These are phyloP conservation scores for Carterocephalus palaemon DNA, from an alignment of 2,888 invertebrate genomes.

Conservation along the genomic window DNA sequence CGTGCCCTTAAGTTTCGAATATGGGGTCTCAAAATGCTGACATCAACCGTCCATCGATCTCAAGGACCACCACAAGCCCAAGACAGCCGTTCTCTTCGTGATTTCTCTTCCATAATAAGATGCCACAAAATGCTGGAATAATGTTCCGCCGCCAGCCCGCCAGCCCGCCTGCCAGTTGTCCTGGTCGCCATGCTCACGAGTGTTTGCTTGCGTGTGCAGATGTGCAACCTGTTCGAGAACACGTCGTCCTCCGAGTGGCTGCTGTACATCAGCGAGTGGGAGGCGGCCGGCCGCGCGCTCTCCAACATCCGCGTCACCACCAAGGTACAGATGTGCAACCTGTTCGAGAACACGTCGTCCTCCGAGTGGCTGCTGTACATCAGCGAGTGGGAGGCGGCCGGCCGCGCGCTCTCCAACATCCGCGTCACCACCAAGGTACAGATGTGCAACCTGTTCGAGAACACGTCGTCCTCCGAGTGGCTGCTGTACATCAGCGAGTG, in stretches of 20 bases:
- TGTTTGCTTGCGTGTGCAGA: slow-evolving; percentile 82
- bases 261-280: slow-evolving; percentile 96
- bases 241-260: slow-evolving; percentile 94
- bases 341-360: slow-evolving; percentile 92
- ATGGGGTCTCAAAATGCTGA: no score
- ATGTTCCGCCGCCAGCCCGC: slow-evolving; percentile 20
- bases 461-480: slow-evolving; percentile 94
- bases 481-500: slow-evolving; percentile 96
- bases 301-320: slow-evolving; percentile 95
- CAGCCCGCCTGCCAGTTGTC: slow-evolving; percentile 30
- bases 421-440: slow-evolving; percentile 93
- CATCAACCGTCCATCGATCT: background rate
- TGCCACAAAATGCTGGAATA: no score
- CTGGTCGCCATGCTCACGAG: no score
- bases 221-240: slow-evolving; percentile 94
- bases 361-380: slow-evolving; percentile 97
- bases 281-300: slow-evolving; percentile 84
- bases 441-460: slow-evolving; percentile 95
- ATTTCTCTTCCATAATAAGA: background rate
- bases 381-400: slow-evolving; percentile 91
- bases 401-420: slow-evolving; percentile 90
- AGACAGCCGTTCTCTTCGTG: slow-evolving; percentile 5
- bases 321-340: slow-evolving; percentile 93
- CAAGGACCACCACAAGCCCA: background rate
- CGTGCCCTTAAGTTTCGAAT: no score